Evolutionary conservation across 2,888 invertebrate genomes (phyloP), one percentile per base, ranked within the genome.

Genomic region (Sesia bembeciformis): DNA sequence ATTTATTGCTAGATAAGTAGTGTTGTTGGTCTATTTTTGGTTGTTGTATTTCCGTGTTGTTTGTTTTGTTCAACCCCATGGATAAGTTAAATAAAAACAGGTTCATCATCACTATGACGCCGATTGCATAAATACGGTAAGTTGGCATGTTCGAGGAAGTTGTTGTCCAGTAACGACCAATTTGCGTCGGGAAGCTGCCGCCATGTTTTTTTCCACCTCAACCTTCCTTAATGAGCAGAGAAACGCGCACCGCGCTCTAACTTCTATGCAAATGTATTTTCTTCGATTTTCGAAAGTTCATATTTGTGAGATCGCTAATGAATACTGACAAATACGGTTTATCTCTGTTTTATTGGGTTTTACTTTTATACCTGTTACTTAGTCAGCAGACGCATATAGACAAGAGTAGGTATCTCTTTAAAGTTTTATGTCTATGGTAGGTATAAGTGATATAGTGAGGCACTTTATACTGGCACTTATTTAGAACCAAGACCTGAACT

Each of bases 231-330:
- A 83, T 83, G 77, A 86, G 84, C 63, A 72, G 77, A 78, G 84
- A 86, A 86, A 85, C 74, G 67, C 61, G 61, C 60, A 63, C 58
- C 60, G 63, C 65, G 70, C 67, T 72, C 75, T 72, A 78, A 77
- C 78, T 76, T 77, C 76, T 84, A 83, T 81, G 81, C 78, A 76
- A 83, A 79, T 80, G 67, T 65, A 76, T 79, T 84, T 82, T 82
- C 79, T 78, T 81, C 74, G 72, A 74, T 81, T 77, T 83, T 79
- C 79, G 78, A 81, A 82, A 79, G 78, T 70, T 60, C 57, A 60
- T 60, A 60, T 60, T 54, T 58, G 54, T 58, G 58, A 56, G 56
- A 58, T 58, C 56, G 58, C 62, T 72, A 73, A 71, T 71, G 64
- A 71, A 46, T 5, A 23, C 65, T 59, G 66, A 66, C 64, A 64